phyloP scores from a whole-genome alignment of 2,888 invertebrate genomes.

The Xestia rhomboidea region DNA sequence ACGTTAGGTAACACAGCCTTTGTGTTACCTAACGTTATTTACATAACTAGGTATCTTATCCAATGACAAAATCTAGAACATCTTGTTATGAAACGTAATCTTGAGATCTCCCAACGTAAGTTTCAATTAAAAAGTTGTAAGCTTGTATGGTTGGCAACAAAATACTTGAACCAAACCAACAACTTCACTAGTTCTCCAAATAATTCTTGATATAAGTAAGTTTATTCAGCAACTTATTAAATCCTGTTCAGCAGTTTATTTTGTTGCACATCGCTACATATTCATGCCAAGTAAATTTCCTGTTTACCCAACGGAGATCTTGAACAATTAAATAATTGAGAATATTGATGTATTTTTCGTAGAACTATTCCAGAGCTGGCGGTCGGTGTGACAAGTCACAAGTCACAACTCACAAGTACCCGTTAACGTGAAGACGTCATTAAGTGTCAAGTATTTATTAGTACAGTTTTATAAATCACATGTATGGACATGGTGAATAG shows the following conservation, averaged over 20 bases:
- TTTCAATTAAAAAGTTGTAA: not conserved
- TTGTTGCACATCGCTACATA: constrained; percentile 1
- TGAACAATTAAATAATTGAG: constrained; percentile 1
- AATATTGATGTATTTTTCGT: constrained; percentile 38
- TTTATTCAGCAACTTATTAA: not conserved
- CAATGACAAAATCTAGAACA: constrained; percentile 28
- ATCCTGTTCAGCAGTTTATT: not conserved
- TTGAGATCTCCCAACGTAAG: not conserved
- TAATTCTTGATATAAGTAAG: not conserved
- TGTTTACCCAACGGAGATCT: not conserved
- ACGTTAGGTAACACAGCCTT: not conserved
- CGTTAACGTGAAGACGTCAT: constrained; percentile 26
- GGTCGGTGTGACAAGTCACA: constrained; percentile 14
- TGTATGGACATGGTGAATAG: constrained; percentile 18
- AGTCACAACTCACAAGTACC: constrained; percentile 37
- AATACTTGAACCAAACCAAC: not conserved
- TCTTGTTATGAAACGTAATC: constrained; percentile 23
- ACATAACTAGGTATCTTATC: constrained; percentile 11
- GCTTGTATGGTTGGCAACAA: not conserved
- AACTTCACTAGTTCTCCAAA: not conserved
- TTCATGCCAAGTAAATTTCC: constrained; percentile 9
- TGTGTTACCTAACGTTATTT: constrained; percentile 21
- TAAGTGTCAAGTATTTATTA: constrained; percentile 22
- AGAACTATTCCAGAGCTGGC: not conserved
- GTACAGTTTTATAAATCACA: constrained; percentile 10